Conservation (phyloP, 2,797 vertebrate genomes). For the Bovichtus variegatus region DNA sequence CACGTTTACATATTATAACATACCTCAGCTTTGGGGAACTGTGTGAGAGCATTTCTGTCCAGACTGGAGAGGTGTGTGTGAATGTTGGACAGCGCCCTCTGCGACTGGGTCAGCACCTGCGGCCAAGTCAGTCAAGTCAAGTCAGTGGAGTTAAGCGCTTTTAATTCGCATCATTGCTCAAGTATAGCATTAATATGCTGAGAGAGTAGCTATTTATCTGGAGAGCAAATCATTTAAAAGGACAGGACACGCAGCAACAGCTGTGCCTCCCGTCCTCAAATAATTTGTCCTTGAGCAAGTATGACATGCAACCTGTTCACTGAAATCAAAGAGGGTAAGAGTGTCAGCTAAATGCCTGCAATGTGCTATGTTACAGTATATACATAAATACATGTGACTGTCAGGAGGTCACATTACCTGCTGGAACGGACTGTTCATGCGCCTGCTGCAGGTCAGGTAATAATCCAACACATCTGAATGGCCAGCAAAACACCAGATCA, state of each 20-base stretch:
- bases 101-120: slow-evolving; percentile 90
- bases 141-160: slow-evolving; percentile 21
- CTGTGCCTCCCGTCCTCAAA: slow-evolving; percentile 38
- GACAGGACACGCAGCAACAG: slow-evolving; percentile 32
- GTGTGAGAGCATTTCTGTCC: slow-evolving; percentile 90
- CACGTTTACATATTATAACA: background rate
- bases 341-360: slow-evolving; percentile 31
- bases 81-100: slow-evolving; percentile 92
- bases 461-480: slow-evolving; percentile 92
- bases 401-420: slow-evolving; percentile 85
- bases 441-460: slow-evolving; percentile 92
- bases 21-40: slow-evolving; percentile 92
- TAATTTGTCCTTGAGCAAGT: slow-evolving; percentile 40
- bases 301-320: slow-evolving; percentile 26
- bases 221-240: slow-evolving; percentile 18
- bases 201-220: slow-evolving; percentile 10
- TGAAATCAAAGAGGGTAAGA: slow-evolving; percentile 9
- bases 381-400: slow-evolving; percentile 4
- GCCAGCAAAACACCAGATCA: slow-evolving; percentile 63
- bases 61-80: slow-evolving; percentile 92
- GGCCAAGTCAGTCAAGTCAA: no score
- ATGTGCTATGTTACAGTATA: slow-evolving; percentile 11
- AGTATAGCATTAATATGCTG: slow-evolving; percentile 26
- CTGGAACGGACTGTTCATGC: slow-evolving; percentile 91
- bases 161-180: slow-evolving; percentile 23